Evolutionary conservation across 2,113 vertebrate genomes (phyloP).

Genomic region (Sylvia atricapilla): DNA sequence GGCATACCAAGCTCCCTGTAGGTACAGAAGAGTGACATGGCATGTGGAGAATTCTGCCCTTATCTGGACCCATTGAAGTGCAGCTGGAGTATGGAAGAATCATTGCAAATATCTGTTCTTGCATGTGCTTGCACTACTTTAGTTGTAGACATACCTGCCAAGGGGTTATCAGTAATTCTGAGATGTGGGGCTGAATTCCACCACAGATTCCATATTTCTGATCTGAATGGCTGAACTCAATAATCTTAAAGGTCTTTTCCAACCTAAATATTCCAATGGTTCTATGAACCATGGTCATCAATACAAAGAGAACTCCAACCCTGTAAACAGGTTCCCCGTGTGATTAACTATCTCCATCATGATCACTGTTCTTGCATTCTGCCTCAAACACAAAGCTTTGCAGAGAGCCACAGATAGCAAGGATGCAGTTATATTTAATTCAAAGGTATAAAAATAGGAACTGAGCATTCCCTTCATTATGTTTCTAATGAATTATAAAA

Average conservation of each 20-base stretch:
- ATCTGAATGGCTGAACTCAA: neutral
- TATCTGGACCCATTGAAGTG: neutral
- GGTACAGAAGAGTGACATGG: neutral
- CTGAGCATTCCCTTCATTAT: slow-evolving; percentile 47
- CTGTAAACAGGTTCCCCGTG: neutral
- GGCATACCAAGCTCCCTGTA: neutral
- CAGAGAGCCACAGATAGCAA: neutral
- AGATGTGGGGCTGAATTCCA: neutral
- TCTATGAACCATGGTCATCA: neutral
- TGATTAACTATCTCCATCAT: neutral
- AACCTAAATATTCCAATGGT: neutral
- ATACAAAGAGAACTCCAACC: neutral
- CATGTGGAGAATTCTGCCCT: fast-evolving
- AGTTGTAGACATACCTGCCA: neutral
- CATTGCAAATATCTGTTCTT: neutral
- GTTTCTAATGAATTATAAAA: slow-evolving; percentile 59
- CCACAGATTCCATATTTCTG: neutral
- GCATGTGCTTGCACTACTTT: neutral
- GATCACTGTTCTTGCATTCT: neutral
- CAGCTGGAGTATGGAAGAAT: neutral
- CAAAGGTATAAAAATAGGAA: slow-evolving; percentile 43
- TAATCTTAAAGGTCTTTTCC: neutral
- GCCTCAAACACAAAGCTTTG: neutral
- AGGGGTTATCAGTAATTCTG: neutral
- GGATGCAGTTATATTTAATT: slow-evolving; percentile 26